These are phyloP conservation scores for Hipposideros armiger DNA, from an alignment of 2,113 vertebrate species.

Conservation along the genomic window DNA sequence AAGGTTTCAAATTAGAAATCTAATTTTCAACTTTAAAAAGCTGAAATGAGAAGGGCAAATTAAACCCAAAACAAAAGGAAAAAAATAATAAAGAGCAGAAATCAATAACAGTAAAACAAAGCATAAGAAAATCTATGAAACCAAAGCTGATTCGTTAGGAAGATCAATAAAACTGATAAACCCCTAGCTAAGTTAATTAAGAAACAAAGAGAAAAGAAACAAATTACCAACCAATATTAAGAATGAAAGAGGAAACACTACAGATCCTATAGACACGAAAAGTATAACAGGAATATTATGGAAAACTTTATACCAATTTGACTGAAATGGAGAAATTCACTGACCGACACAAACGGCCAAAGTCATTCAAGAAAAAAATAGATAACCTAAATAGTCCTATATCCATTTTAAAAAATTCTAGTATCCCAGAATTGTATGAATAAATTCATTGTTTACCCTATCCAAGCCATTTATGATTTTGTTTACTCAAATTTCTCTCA, in stretches of 20 bases:
- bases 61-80: constrained; percentile 26
- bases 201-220: background rate
- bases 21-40: constrained; percentile 25
- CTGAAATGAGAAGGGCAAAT: background rate
- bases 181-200: background rate
- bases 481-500: background rate
- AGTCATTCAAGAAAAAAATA: background rate
- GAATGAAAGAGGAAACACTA: constrained; percentile 12
- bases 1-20: constrained; percentile 50
- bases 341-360: constrained; percentile 3
- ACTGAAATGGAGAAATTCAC: constrained; percentile 21
- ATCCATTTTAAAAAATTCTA: background rate
- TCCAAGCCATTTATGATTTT: background rate
- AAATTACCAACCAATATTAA: background rate
- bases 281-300: background rate
- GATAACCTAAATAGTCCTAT: background rate
- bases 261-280: background rate
- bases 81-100: background rate
- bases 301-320: background rate
- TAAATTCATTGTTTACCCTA: background rate
- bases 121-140: background rate
- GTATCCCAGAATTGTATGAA: background rate
- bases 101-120: background rate
- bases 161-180: background rate
- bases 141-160: background rate